Evolutionary conservation across 2,888 invertebrate species (phyloP).

Genomic region (Spilosoma lubricipeda): DNA sequence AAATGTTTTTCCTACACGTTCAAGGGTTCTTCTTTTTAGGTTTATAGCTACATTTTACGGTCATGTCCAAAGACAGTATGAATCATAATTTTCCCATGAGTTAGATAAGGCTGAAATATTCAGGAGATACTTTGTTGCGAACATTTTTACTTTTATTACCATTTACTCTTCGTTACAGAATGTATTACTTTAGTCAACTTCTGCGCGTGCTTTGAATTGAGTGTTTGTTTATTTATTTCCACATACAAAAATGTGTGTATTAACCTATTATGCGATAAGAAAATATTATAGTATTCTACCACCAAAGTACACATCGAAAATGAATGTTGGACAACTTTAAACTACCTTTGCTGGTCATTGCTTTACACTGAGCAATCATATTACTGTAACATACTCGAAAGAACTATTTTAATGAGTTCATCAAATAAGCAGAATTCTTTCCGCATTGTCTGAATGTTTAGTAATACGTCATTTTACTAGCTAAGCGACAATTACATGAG

Average conservation of each 20-base stretch:
- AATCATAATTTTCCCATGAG: slow-evolving; percentile 57
- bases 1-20: slow-evolving; percentile 11
- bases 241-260: too few relatives aligned
- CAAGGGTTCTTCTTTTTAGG: slow-evolving; percentile 37
- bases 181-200: too few relatives aligned
- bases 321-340: too few relatives aligned
- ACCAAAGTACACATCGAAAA: too few relatives aligned
- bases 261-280: too few relatives aligned
- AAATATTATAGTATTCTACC: too few relatives aligned
- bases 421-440: not conserved
- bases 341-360: too few relatives aligned
- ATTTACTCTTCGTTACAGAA: not conserved
- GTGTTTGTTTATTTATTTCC: too few relatives aligned
- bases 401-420: too few relatives aligned
- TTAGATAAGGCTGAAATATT: slow-evolving; percentile 22
- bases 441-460: not conserved
- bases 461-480: not conserved
- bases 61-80: slow-evolving; percentile 55
- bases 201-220: too few relatives aligned
- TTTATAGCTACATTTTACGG: slow-evolving; percentile 62
- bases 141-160: slow-evolving; percentile 3
- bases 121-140: slow-evolving; percentile 16
- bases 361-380: too few relatives aligned
- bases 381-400: too few relatives aligned
- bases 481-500: not conserved